Conservation (phyloP, 1,140 invertebrate genomes). For the Pygmarrhopalites habei region DNA sequence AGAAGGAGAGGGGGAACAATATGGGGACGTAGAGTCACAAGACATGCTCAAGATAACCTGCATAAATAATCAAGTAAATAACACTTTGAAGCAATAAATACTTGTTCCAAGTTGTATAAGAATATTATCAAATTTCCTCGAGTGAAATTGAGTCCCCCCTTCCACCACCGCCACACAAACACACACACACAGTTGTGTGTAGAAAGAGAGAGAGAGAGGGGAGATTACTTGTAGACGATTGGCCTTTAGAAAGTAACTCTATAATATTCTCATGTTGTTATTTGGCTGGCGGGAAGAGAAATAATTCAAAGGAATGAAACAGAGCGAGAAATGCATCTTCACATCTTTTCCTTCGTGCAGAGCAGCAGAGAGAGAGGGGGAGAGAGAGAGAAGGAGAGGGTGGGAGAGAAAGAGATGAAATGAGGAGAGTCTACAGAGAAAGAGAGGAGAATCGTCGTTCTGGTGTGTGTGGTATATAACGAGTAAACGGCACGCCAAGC, state of each 20-base stretch:
- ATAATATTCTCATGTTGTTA: constrained; percentile 6
- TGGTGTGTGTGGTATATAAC: neutral
- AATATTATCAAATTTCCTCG: constrained; percentile 13
- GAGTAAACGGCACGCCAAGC: constrained; percentile 12
- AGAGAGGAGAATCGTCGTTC: no score
- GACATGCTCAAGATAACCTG: neutral
- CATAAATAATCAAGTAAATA: constrained; percentile 7
- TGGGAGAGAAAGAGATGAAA: no score
- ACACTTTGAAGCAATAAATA: constrained; percentile 13
- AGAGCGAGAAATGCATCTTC: constrained; percentile 10
- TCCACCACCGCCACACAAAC: no score
- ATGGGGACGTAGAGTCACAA: neutral
- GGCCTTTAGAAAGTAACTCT: no score
- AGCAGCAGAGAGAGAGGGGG: no score
- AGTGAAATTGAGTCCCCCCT: constrained; percentile 12
- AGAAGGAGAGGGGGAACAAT: no score
- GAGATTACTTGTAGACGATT: no score
- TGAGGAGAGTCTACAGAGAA: no score
- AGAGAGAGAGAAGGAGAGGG: neutral
- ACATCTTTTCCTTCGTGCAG: neutral
- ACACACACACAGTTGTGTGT: no score
- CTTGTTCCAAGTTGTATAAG: constrained; percentile 1
- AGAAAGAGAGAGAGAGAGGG: no score
- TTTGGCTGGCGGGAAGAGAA: constrained; percentile 7
- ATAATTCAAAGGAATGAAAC: constrained; percentile 13